Base-by-base conservation (phyloP, 2,113 vertebrate genomes). In the Nycticebus coucang region DNA sequence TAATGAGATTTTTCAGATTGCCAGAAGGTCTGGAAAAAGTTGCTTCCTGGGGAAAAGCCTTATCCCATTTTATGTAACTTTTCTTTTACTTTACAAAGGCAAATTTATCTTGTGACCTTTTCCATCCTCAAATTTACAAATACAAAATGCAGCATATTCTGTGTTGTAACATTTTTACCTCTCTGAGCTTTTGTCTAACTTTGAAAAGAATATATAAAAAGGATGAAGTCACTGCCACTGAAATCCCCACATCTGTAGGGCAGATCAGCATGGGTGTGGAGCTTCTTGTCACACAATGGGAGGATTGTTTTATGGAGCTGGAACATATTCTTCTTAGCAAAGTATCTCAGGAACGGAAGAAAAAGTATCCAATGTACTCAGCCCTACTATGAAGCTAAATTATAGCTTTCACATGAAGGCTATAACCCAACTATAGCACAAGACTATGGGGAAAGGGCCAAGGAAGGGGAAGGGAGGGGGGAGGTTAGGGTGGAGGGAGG, bases 101-200 rank as follows among this genome's bases (percentile, higher is more conserved):
- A 95, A 26, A 60, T 97, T 94, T 95, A 95, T 95, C 30, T 94
- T 62, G 7, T 79, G 62, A 41, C n/a, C 79, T 60, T 97, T 84
- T 92, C 87, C 21, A 93, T 62, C 14, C 14, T 4, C 1, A 64
- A 72, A 60, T 10, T 75, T 91, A 66, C 6, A 96, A 93, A 84
- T 1, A 74, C 17, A 94, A 94, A 93, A 93, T 94, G 45, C 35
- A 30, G 28, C 1, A 8, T 35, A 60, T 83, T 91, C 17, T 86
- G 14, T 35, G 50, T 83, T 91, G 14, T 88, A 75, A 60, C 2
- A 75, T 64, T 89, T 79, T 95, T 75, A 83, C 35, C 33, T 74
- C 64, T 14, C 10, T 77, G 74, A 93, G n/a, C 71, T 91, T 89
- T 97, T 88, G 59, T 83, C 35, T 79, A 24, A 13, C n/a, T 95